These are phyloP conservation scores for Yponomeuta malinellus DNA, from an alignment of 2,888 invertebrate species.

Conservation along the genomic window DNA sequence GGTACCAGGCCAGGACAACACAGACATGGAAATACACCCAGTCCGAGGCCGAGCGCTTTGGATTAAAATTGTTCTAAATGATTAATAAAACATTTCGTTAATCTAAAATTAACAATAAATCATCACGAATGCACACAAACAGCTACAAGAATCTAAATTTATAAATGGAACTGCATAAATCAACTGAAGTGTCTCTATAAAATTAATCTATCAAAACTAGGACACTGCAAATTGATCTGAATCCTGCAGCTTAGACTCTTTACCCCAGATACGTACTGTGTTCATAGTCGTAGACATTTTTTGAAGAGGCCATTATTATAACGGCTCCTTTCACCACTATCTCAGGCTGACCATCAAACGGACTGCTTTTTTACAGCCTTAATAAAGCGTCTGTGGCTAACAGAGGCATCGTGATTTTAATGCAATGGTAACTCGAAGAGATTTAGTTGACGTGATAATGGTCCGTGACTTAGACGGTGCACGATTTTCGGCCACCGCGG, in stretches of 20 bases:
- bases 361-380: conserved; percentile 66
- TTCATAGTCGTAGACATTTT: conserved; percentile 21
- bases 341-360: conserved; percentile 64
- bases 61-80: background rate
- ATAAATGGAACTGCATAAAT: conserved; percentile 5
- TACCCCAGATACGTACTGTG: background rate
- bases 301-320: conserved; percentile 64
- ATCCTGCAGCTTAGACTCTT: conserved; percentile 25
- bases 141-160: conserved; percentile 1
- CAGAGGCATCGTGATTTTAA: conserved; percentile 68
- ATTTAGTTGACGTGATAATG: conserved; percentile 69
- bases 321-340: conserved; percentile 75
- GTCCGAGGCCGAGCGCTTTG: background rate
- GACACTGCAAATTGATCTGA: conserved; percentile 41
- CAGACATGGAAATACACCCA: too few species aligned
- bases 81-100: background rate
- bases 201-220: conserved; percentile 39
- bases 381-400: conserved; percentile 52
- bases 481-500: conserved; percentile 49
- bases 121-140: background rate
- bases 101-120: background rate
- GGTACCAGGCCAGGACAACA: too few species aligned
- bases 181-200: conserved; percentile 14
- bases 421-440: conserved; percentile 54
- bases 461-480: conserved; percentile 56